phyloP scores from a whole-genome alignment of 2,113 vertebrate species.

The Trogon surrucura region DNA sequence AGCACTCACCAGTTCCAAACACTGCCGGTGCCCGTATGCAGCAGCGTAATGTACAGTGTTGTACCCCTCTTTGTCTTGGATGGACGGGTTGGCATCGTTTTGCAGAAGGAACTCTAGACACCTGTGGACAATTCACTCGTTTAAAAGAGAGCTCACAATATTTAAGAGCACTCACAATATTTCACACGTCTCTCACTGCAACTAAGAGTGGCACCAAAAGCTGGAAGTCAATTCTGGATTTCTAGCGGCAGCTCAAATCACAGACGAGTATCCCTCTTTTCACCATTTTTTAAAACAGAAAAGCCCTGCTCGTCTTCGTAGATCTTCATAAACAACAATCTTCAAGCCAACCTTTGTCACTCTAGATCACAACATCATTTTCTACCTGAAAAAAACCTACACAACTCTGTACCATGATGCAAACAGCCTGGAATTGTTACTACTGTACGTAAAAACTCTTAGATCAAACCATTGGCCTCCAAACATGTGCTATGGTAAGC shows the following conservation, averaged over 20 bases:
- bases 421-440: not conserved
- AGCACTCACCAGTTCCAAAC: conserved; percentile 90
- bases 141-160: not conserved
- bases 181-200: not conserved
- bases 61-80: conserved; percentile 94
- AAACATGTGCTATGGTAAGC: not conserved
- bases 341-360: not conserved
- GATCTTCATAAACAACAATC: not conserved
- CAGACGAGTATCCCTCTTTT: not conserved
- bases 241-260: not conserved
- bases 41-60: conserved; percentile 94
- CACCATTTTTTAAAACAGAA: not conserved
- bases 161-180: not conserved
- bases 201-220: not conserved
- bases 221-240: not conserved
- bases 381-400: not conserved
- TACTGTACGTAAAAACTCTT: not conserved
- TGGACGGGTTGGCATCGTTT: conserved; percentile 86
- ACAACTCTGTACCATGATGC: not conserved
- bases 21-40: conserved; percentile 93
- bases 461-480: not conserved
- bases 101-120: conserved; percentile 95
- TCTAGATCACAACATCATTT: not conserved
- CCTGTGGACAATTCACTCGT: conserved; percentile 70
- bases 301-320: not conserved